These are phyloP conservation scores for Ursus arctos DNA, from an alignment of 2,113 vertebrate species.

Conservation along the genomic window DNA sequence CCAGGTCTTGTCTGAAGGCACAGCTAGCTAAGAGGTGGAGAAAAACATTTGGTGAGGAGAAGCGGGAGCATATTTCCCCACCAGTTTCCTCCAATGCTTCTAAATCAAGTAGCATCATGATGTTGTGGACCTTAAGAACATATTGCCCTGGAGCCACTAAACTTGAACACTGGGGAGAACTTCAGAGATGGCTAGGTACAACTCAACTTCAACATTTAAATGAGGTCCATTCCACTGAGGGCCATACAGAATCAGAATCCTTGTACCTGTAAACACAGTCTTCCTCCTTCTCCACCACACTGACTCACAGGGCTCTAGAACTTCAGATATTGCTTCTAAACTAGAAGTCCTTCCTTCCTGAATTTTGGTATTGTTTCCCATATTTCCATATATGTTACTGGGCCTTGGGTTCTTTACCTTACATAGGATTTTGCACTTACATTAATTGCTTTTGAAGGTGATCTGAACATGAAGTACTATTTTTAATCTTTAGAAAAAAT, in stretches of 20 bases:
- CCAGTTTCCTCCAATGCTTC: not conserved
- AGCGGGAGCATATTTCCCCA: not conserved
- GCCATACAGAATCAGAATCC: not conserved
- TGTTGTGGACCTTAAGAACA: not conserved
- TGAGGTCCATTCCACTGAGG: not conserved
- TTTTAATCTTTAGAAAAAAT: constrained; percentile 51
- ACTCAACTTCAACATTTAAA: not conserved
- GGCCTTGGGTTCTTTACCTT: not conserved
- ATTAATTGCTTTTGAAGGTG: constrained; percentile 19
- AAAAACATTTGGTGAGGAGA: not conserved
- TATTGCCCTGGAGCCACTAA: not conserved
- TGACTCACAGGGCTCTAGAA: not conserved
- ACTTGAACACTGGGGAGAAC: not conserved
- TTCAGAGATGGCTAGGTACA: not conserved
- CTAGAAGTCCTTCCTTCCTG: not conserved
- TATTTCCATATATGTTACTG: not conserved
- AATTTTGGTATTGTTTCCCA: not conserved
- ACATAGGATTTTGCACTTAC: not conserved
- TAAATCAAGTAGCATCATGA: not conserved
- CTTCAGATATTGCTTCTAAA: not conserved
- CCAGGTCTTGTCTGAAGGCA: not conserved
- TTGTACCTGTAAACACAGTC: not conserved
- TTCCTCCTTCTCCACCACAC: rapidly evolving
- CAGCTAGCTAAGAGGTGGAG: not conserved
- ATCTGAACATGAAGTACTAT: not conserved